phyloP scores from a whole-genome alignment of 1,140 invertebrate species.

The Triops cancriformis region DNA sequence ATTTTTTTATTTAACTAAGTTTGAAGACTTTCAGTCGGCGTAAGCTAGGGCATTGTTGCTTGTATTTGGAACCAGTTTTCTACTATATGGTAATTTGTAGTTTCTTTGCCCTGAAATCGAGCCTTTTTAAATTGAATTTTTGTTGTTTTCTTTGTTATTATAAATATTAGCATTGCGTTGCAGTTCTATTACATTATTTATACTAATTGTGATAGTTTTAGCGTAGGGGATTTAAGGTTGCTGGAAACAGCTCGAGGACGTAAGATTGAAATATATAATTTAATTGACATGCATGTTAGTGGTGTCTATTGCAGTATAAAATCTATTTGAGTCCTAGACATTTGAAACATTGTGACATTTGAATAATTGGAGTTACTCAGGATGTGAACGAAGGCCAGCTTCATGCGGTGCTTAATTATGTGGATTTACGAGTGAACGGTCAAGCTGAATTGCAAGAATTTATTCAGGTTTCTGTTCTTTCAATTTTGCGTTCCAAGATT shows the following conservation, averaged over 20 bases:
- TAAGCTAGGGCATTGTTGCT: too few species aligned
- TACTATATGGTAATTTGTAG: too few species aligned
- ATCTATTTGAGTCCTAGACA: too few species aligned
- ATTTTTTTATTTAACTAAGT: too few species aligned
- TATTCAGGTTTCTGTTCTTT: conserved; percentile 49
- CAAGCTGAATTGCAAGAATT: conserved; percentile 62
- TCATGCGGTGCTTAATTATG: conserved; percentile 55
- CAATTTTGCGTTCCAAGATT: conserved; percentile 1
- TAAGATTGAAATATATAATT: not conserved
- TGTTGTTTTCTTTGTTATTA: too few species aligned
- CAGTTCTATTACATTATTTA: too few species aligned
- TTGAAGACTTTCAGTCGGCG: too few species aligned
- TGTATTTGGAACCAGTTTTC: too few species aligned
- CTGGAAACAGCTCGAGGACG: not conserved
- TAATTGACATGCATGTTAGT: not conserved
- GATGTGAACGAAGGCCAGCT: conserved; percentile 53
- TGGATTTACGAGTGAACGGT: conserved; percentile 57
- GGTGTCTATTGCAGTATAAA: not conserved
- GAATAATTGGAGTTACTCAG: conserved; percentile 35
- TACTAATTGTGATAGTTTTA: too few species aligned
- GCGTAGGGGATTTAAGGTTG: not conserved
- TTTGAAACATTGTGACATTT: not conserved
- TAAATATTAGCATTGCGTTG: too few species aligned
- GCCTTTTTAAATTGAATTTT: too few species aligned
- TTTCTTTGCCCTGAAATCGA: too few species aligned